Base-by-base conservation (phyloP, 2,888 invertebrate species). In the Zaprionus bogoriensis region DNA sequence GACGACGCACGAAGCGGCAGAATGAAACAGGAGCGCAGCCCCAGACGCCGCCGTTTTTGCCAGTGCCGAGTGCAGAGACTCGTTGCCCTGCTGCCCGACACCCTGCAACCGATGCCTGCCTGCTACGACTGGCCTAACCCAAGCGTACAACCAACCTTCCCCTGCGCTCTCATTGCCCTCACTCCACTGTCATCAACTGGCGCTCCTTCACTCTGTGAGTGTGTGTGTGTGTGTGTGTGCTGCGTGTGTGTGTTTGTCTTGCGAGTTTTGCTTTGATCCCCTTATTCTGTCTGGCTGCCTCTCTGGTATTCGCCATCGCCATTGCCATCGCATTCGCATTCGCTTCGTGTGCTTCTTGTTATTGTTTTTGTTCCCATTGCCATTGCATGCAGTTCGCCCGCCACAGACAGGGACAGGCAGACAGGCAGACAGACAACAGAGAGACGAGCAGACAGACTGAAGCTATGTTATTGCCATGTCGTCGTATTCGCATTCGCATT, bases 341-440 rank as follows among this genome's bases (percentile, higher is more conserved):
- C 72, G 58, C 46, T 47, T 5, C 17, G 10, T n/a, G n/a, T n/a
- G n/a, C 22, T 60, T 36, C 53, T 54, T 60, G 42, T 44, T 67
- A 47, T 71, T 80, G 80, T 86, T 80, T 80, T 86, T 86, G 82
- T 82, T 68, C 66, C 67, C 66, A 82, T 85, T 79, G 82, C 82
- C 68, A 75, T 79, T 81, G 80, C 84, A 72, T 76, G 74, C 84
- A 86, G 60, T 80, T 80, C 77, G 80, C 87, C 84, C 84, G 84
- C 79, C 80, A 83, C 67, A 71, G 52, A 64, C 63, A 48, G 32
- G n/a, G n/a, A 44, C 32, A 28, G 72, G 17, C 32, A 36, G 6
- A 14, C 7, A 32, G 7, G 3, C 14, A 14, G 32, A 14, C 5
- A 12, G 27, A 27, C 2, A 10, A 2, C 10, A 10, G 30, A 3